These are phyloP conservation scores for Drosophila putrida DNA, from an alignment of 2,888 invertebrate genomes.

Conservation along the genomic window DNA sequence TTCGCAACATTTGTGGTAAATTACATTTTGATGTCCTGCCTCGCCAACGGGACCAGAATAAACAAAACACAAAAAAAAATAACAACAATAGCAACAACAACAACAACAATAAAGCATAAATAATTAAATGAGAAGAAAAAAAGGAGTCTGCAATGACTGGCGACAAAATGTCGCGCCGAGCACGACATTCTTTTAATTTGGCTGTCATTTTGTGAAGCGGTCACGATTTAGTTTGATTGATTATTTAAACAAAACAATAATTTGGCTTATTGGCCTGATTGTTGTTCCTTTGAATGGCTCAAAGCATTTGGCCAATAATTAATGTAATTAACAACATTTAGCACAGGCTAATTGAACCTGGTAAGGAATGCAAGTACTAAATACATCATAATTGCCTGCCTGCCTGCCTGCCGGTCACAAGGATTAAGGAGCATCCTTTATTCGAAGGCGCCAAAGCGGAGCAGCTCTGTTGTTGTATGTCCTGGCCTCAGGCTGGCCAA, in stretches of 20 bases:
- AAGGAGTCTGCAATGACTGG: conserved; percentile 33
- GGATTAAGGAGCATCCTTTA: conserved; percentile 35
- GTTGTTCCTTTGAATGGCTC: conserved; percentile 23
- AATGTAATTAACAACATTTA: conserved; percentile 69
- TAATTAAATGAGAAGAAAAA: conserved; percentile 8
- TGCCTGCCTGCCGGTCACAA: conserved; percentile 55
- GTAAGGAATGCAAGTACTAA: conserved; percentile 13
- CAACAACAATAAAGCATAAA: conserved; percentile 17
- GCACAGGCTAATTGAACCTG: conserved; percentile 8
- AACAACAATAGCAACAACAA: neutral
- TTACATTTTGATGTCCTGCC: conserved; percentile 76
- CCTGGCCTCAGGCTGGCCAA: conserved; percentile 68
- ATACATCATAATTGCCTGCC: conserved; percentile 56
- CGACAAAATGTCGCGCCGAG: conserved; percentile 43
- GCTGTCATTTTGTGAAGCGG: conserved; percentile 39
- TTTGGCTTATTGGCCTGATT: conserved; percentile 27
- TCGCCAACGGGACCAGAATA: conserved; percentile 15
- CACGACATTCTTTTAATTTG: conserved; percentile 51
- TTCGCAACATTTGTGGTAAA: conserved; percentile 79
- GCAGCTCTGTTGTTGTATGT: conserved; percentile 59
- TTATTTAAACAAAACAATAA: conserved; percentile 48
- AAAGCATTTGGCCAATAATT: conserved; percentile 56
- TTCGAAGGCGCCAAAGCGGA: conserved; percentile 75
- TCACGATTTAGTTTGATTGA: conserved; percentile 69
- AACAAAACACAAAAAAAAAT: conserved; percentile 12